Base-by-base conservation (phyloP, 2,888 invertebrate species). In the Aleiodes leptofemur region DNA sequence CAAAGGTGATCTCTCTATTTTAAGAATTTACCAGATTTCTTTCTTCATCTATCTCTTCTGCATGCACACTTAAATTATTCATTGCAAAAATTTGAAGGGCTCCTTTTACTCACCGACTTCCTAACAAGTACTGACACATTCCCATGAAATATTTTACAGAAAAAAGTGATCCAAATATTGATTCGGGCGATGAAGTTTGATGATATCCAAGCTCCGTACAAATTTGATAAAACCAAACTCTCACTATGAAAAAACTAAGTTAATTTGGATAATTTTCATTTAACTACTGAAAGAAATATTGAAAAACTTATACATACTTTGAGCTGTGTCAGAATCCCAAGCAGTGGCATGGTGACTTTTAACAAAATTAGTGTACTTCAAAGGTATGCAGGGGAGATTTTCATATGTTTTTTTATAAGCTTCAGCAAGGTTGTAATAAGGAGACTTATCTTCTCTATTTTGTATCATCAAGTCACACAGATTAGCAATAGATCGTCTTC, bases 171-270 rank as follows among this genome's bases (percentile, higher is more conserved):
- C 93, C 92, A 90, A 95, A 95, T 0, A 94, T 94, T 77, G 94
- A 93, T 0, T 90, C 85, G 0, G 82, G 92, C 76, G 90, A 92
- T 0, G 96, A 94, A 2, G 94, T 93, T 90, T 96, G 96, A 90
- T 93, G 96, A 91, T 94, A 97, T 72, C 96, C 97, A 87, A 93
- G 96, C 90, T 97, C 96, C 69, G 94, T 94, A 87, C 97, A 97
- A 0, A 95, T 96, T 90, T 97, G 96, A 87, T 95, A 96, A 1
- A 91, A 92, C 96, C 96, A 96, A 61, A 93, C 92, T 0, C 95
- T 93, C 87, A 91, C 95, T 94, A 88, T 43, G 89, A 84, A 68
- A 43, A 57, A 75, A 71, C 13, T 43, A 70, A 69, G 29, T 31
- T 31, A 13, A 23, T 11, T 43, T 43, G 9, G 11, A 43, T 43